Evolutionary conservation across 2,888 invertebrate genomes (phyloP), one percentile per base, ranked within the genome.

Genomic region (Chrysotoxum bicinctum): DNA sequence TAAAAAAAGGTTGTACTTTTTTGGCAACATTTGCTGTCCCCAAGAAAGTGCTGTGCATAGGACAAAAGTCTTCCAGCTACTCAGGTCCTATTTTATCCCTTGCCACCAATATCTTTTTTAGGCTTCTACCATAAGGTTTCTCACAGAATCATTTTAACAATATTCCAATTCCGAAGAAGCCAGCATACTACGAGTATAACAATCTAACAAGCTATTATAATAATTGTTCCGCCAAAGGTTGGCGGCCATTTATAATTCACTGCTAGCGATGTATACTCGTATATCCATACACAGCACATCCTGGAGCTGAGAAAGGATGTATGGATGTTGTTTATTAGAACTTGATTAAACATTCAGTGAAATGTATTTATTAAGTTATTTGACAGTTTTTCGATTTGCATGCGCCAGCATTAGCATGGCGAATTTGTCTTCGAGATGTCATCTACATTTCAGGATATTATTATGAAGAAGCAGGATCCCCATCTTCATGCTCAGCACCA

Each of bases 361-460:
- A 64, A 48, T 43, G 45, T 52, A 62, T 64, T 68, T 35, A 54
- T 56, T 54, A 37, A 54, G 43, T 73, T 69, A 68, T 37, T 69
- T 62, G 62, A 69, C 54, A 69, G 69, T 69, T 69, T 69, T 69
- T 68, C 68, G 74, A 76, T 76, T 73, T 82, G 54, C 68, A 82
- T 82, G 32, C 50, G 16, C 68, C 74, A 74, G 69, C 69, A 70
- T 75, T 66, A 68, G 52, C 56, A 52, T 60, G n/a, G 14, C 48
- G 52, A 75, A 64, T 69, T 70, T 54, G 62, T 77, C 70, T 62
- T 40, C 62, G n/a, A 50, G 23, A 52, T 69, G 80, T 23, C 80
- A 80, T 74, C 60, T 75, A 37, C 70, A 77, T 77, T 69, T 77
- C 60, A 66, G n/a, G 66, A 66, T 21, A 37, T 16, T n/a, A 26